Conservation (phyloP, 2,113 vertebrate species). For the Bombycilla garrulus region DNA sequence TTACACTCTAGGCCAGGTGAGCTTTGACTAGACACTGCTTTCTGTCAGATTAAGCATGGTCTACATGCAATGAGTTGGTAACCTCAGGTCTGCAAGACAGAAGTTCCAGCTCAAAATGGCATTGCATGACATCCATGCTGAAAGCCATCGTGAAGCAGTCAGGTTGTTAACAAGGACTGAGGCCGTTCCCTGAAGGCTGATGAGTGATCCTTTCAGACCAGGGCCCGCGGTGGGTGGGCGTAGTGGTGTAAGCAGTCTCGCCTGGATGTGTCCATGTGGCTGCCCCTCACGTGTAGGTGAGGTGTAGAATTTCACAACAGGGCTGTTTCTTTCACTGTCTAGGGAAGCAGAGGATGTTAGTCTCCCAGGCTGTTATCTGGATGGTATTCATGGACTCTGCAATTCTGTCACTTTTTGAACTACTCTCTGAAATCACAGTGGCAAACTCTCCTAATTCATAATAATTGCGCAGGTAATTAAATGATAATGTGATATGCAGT, state of each 20-base stretch:
- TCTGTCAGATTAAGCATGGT: rapidly evolving
- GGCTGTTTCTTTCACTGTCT: not conserved
- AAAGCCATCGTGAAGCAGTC: not conserved
- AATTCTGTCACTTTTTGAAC: not conserved
- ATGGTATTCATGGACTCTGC: not conserved
- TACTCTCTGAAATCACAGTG: not conserved
- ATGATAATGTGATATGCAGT: not conserved
- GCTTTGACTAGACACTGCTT: not conserved
- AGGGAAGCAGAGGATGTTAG: not conserved
- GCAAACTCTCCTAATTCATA: not conserved
- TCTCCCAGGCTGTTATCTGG: not conserved
- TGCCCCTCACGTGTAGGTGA: rapidly evolving
- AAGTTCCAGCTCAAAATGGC: not conserved
- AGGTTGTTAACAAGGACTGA: not conserved
- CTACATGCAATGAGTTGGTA: not conserved
- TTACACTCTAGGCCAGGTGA: not conserved
- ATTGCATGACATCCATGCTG: not conserved
- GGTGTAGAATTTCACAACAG: not conserved
- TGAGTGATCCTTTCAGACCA: not conserved
- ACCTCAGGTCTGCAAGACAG: not conserved
- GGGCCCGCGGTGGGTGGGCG: not conserved
- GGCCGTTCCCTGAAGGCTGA: not conserved
- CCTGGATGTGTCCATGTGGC: not conserved
- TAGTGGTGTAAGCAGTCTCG: rapidly evolving
- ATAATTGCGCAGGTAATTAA: not conserved